Percentiles rank a stretch among this genome's conserved stretches.
phyloP scores from a whole-genome alignment of 2,888 invertebrate species.

The Autographa gamma region DNA sequence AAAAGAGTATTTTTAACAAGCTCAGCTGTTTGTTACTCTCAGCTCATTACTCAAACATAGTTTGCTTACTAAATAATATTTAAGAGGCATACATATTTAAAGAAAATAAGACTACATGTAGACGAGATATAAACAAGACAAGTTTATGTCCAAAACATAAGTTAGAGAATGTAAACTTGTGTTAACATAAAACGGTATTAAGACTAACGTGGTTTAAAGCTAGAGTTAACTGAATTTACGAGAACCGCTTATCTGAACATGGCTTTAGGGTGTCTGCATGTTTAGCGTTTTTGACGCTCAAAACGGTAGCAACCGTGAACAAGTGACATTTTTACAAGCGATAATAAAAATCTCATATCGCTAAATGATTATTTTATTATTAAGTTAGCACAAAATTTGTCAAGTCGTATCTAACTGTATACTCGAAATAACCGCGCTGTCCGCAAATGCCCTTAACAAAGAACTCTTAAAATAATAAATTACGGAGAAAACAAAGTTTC shows the following conservation, averaged over 20 bases:
- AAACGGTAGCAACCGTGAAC: too few relatives aligned
- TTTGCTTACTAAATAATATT: not conserved
- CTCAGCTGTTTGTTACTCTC: too few relatives aligned
- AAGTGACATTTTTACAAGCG: too few relatives aligned
- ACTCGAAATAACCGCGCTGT: not conserved
- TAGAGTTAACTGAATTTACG: not conserved
- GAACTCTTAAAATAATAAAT: constrained; percentile 45
- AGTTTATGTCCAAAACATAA: not conserved
- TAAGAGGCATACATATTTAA: not conserved
- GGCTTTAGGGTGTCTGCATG: constrained; percentile 1
- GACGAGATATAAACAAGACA: not conserved
- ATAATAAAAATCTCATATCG: too few relatives aligned
- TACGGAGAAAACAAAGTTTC: constrained; percentile 46
- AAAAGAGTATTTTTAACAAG: too few relatives aligned
- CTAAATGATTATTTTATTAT: too few relatives aligned
- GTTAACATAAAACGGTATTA: constrained; percentile 1
- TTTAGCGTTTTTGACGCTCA: not conserved
- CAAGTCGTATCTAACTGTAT: not conserved
- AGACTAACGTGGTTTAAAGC: not conserved
- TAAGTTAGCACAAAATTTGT: too few relatives aligned
- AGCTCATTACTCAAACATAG: too few relatives aligned
- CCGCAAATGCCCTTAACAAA: not conserved
- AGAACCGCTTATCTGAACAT: not conserved
- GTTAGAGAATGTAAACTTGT: constrained; percentile 2
- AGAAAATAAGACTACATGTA: not conserved